Base-by-base conservation (phyloP, 2,888 invertebrate genomes). In the Gasteruption jaculator region DNA sequence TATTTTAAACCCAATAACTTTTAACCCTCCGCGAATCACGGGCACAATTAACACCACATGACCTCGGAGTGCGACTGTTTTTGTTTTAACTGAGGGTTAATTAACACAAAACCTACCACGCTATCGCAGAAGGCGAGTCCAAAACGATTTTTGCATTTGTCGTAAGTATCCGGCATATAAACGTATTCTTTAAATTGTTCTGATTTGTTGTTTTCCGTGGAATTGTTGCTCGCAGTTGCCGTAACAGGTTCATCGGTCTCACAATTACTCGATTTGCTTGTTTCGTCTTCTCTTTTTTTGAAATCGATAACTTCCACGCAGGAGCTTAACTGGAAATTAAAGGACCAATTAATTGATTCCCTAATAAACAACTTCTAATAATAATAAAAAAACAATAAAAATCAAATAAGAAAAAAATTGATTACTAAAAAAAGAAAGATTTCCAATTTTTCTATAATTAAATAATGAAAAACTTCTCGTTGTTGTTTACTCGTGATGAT, bases 71-170 rank as follows among this genome's bases (percentile, higher is more conserved):
- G 8, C 11, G 14, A 16, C 30, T 5, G 20, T 20, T 38, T 30
- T 38, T 19, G 27, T 22, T n/a, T 11, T 38, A 22, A 22, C n/a
- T 30, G 5, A 38, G 30, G 6, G 4, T 21, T 30, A 30, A 14
- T 3, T 29, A 26, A 36, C n/a, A 30, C n/a, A 11, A 36, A 12
- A 10, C 4, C 18, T 19, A 11, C 1, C 38, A 20, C 8, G 27
- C 60, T 60, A 39, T 70, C 63, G n/a, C 53, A 58, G 38, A 67
- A 68, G 10, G 63, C 47, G 11, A 72, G 43, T 10, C 70, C 71
- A 45, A 60, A 71, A 19, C 62, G 60, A 42, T 67, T 49, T 38
- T 63, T 58, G 29, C 63, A 66, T 18, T 61, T 60, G 1, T 54
- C 40, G 30, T 72, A 72, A 8, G 54, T 65, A 10, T 52, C 54